Conservation (phyloP, 2,113 vertebrate genomes). For the Tupaia chinensis region DNA sequence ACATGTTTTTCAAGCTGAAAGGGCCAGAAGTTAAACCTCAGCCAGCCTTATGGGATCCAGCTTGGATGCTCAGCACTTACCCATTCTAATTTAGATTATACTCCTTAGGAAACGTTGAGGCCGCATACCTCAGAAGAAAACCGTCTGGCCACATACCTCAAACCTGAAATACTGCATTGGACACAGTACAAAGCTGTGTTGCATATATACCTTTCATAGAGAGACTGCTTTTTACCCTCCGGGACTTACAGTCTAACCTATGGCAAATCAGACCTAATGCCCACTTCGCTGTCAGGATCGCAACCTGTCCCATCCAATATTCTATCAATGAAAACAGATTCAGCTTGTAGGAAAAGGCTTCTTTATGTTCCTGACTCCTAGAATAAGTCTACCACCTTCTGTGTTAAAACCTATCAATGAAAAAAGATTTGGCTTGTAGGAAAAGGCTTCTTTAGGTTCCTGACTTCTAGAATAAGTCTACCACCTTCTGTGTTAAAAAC, state of each 20-base stretch:
- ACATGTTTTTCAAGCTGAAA: too few relatives aligned
- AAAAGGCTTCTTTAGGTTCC: not conserved
- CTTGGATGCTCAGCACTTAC: too few relatives aligned
- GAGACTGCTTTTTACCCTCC: not conserved
- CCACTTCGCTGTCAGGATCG: not conserved
- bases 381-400: not conserved
- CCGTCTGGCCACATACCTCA: not conserved
- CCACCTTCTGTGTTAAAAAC: not conserved
- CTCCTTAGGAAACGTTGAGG: not conserved
- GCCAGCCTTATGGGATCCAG: too few relatives aligned
- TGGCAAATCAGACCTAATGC: not conserved
- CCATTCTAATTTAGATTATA: not conserved
- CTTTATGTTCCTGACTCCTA: not conserved
- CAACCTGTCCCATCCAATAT: not conserved
- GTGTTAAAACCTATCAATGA: not conserved
- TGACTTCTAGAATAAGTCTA: not conserved
- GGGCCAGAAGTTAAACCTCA: too few relatives aligned
- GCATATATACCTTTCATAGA: not conserved
- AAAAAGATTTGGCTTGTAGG: not conserved
- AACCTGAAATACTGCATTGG: not conserved
- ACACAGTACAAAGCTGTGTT: not conserved
- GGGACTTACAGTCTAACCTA: not conserved
- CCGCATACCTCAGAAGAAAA: not conserved
- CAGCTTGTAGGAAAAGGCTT: not conserved
- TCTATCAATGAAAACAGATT: not conserved